Conservation (phyloP, 1,140 invertebrate genomes). For the Rhynchophorus ferrugineus region DNA sequence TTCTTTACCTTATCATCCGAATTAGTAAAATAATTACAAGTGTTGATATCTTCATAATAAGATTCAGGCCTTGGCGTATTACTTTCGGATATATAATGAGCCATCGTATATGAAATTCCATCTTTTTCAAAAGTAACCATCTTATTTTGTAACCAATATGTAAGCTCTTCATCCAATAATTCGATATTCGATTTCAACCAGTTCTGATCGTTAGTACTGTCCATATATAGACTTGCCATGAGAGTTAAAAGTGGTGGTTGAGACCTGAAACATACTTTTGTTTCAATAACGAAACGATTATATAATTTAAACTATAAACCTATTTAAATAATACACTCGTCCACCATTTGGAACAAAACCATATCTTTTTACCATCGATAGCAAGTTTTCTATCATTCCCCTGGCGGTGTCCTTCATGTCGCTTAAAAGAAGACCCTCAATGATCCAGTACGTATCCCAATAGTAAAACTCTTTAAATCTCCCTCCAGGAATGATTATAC, state of each 20-base stretch:
- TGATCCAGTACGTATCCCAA: slow-evolving; percentile 86
- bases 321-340: slow-evolving; percentile 71
- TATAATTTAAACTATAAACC: slow-evolving; percentile 4
- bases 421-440: slow-evolving; percentile 70
- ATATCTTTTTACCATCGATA: slow-evolving; percentile 48
- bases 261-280: slow-evolving; percentile 48
- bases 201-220: slow-evolving; percentile 54
- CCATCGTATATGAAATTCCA: slow-evolving; percentile 49
- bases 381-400: slow-evolving; percentile 70
- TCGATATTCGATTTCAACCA: slow-evolving; percentile 55
- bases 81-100: slow-evolving; percentile 52
- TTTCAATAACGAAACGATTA: neutral
- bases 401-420: slow-evolving; percentile 66
- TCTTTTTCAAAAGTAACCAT: slow-evolving; percentile 47
- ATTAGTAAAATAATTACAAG: slow-evolving; percentile 25
- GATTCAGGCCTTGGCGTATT: slow-evolving; percentile 71
- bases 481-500: slow-evolving; percentile 79
- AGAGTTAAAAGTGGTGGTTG: slow-evolving; percentile 73
- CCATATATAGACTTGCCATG: slow-evolving; percentile 66
- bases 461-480: slow-evolving; percentile 83
- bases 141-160: slow-evolving; percentile 55
- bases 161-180: slow-evolving; percentile 60
- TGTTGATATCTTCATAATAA: slow-evolving; percentile 53
- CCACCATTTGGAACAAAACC: slow-evolving; percentile 61
- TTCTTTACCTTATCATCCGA: slow-evolving; percentile 10